Evolutionary conservation across 64 coral and sea anemone species (phyloP), one percentile per base, ranked within the genome.

Genomic region (Porites lutea): DNA sequence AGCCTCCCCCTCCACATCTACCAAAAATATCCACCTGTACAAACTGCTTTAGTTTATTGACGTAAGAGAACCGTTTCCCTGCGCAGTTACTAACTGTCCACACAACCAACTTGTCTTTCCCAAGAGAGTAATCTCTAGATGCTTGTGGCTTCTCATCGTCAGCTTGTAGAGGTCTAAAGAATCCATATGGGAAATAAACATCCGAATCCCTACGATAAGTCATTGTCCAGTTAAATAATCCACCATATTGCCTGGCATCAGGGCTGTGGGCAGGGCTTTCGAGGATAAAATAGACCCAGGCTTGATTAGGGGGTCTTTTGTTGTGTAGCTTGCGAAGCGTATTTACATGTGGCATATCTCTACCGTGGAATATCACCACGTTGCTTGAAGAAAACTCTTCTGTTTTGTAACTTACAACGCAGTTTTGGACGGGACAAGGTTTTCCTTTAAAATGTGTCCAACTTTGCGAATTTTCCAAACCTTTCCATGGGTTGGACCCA

Each of bases 161-260:
- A 68, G 69, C 44, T 49, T 75, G 4, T 10, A 47, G 48, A 47
- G 3, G 7, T 22, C 8, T 90, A 50, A 89, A 94, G 7, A 13
- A 59, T 2, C 83, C 75, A 65, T 94, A 94, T 3, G 92, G 92
- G 14, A 89, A 55, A 69, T 77, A 43, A 82, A 94, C 75, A 62
- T 94, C 92, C 14, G 92, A 94, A 72, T 94, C 67, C 49, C 87
- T 88, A 8, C 87, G 78, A 54, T 94, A 95, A 48, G 87, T 90
- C 93, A 95, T 95, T 2, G 93, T 95, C 93, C 93, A 94, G 22
- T 94, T 94, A 16, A 94, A 94, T 53, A 94, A 85, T 2, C 79
- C 87, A 20, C 83, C 66, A 45, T 94, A 94, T 5, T 83, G 5
- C 14, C 80, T 47, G 0, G 87, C 62, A 37, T 90, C 37, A 48